Evolutionary conservation across 2,113 vertebrate genomes (phyloP).

Genomic region (Pagrus major): DNA sequence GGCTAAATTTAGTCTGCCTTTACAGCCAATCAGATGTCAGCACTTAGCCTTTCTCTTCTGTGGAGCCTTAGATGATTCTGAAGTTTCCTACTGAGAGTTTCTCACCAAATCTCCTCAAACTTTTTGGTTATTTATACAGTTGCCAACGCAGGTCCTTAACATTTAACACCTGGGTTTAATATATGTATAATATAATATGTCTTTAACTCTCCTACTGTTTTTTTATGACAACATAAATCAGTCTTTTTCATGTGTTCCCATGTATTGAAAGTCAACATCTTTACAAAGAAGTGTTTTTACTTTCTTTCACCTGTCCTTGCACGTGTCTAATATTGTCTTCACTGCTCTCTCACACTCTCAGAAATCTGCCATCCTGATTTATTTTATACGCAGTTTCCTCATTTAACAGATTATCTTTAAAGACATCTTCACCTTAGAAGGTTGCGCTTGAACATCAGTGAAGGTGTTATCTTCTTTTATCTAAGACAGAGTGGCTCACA

Average conservation of each 20-base stretch:
- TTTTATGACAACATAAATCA: background rate
- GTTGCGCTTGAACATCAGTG: slow-evolving; percentile 21
- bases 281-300: background rate
- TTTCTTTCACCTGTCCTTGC: background rate
- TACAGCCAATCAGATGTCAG: background rate
- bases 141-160: background rate
- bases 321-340: background rate
- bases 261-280: background rate
- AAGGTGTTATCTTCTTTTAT: background rate
- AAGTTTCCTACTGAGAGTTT: background rate
- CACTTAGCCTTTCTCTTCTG: background rate
- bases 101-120: background rate
- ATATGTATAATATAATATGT: too few species aligned
- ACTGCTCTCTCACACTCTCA: background rate
- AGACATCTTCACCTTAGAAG: slow-evolving; percentile 1
- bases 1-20: background rate
- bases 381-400: background rate
- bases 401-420: slow-evolving; percentile 9
- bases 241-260: too few species aligned
- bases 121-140: background rate
- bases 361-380: background rate
- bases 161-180: background rate
- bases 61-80: background rate
- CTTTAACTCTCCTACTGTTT: background rate
- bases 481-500: background rate